Conservation (phyloP, 2,113 vertebrate genomes). For the Xenopus borealis region DNA sequence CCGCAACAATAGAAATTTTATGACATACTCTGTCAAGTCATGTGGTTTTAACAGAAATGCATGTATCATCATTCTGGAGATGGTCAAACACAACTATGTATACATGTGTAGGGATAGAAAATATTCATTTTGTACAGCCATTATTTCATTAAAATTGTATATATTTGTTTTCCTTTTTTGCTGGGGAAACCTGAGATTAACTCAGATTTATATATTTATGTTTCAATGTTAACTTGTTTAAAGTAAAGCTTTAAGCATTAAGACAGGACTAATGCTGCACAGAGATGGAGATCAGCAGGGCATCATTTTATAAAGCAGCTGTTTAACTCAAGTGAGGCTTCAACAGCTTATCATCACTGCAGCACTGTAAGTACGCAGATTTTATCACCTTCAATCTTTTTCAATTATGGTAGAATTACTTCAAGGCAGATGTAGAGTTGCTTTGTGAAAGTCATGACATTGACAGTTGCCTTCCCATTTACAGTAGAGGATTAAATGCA, state of each 20-base stretch:
- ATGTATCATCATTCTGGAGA: no score
- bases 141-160: no score
- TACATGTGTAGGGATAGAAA: no score
- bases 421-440: background rate
- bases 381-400: slow-evolving; percentile 18
- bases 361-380: slow-evolving; percentile 13
- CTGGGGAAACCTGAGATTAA: no score
- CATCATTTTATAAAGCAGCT: slow-evolving; percentile 2
- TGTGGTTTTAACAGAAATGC: no score
- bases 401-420: slow-evolving; percentile 9
- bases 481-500: background rate
- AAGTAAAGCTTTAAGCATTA: background rate
- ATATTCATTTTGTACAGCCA: no score
- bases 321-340: slow-evolving; percentile 13
- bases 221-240: no score
- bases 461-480: background rate
- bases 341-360: slow-evolving; percentile 21
- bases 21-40: no score
- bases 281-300: slow-evolving; percentile 8
- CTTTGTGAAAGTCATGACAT: slow-evolving; percentile 13
- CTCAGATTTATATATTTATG: no score
- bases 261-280: background rate
- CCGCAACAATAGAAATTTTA: no score
- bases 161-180: no score
- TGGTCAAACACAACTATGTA: no score